These are phyloP conservation scores for Adelosebastes latens DNA, from an alignment of 2,797 vertebrate species.

Conservation along the genomic window DNA sequence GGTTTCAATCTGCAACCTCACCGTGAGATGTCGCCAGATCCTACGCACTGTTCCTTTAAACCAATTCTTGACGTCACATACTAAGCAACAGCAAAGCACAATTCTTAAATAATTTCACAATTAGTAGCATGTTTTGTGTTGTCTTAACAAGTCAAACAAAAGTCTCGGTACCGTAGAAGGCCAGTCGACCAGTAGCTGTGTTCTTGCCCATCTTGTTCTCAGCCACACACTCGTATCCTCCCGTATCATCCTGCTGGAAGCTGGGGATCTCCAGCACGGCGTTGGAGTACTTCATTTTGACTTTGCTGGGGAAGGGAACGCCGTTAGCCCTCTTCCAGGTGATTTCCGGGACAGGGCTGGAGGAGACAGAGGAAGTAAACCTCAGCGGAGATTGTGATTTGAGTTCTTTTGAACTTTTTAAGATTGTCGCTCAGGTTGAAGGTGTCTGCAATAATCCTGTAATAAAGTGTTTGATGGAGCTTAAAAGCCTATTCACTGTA, in stretches of 20 bases:
- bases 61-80: background rate
- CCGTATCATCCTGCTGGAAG: conserved; percentile 95
- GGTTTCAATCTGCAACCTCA: no score
- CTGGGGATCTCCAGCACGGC: conserved; percentile 94
- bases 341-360: conserved; percentile 93
- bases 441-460: conserved; percentile 34
- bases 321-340: conserved; percentile 86
- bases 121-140: background rate
- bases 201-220: conserved; percentile 96
- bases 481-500: conserved; percentile 29
- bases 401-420: conserved; percentile 21
- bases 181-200: conserved; percentile 89
- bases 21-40: no score
- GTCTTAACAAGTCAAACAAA: background rate
- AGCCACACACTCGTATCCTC: conserved; percentile 93
- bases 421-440: conserved; percentile 18
- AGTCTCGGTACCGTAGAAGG: conserved; percentile 88
- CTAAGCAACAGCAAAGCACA: background rate
- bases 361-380: conserved; percentile 29
- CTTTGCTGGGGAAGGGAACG: conserved; percentile 87
- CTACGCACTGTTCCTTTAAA: background rate
- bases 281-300: conserved; percentile 91
- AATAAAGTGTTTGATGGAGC: conserved; percentile 41
- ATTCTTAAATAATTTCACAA: background rate
- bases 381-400: conserved; percentile 13